phyloP scores from a whole-genome alignment of 2,113 vertebrate genomes.

The Hiodon alosoides region DNA sequence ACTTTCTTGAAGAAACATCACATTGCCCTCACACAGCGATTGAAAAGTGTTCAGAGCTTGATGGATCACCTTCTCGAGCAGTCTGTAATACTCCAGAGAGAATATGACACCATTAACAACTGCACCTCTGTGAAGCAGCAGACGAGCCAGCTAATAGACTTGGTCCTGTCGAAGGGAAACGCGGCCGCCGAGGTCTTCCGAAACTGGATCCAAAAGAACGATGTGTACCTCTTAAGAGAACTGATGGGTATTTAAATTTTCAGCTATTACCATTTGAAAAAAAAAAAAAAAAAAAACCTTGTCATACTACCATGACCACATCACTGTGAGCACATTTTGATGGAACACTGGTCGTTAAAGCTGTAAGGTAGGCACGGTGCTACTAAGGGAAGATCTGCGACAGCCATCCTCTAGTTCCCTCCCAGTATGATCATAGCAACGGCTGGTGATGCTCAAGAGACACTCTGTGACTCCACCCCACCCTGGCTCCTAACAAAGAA shows the following conservation, averaged over 20 bases:
- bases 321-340: slow-evolving; percentile 32
- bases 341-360: slow-evolving; percentile 3
- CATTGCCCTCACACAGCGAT: slow-evolving; percentile 77
- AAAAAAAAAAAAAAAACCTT: slow-evolving; percentile 1
- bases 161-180: slow-evolving; percentile 85
- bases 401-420: not conserved
- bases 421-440: slow-evolving; percentile 7
- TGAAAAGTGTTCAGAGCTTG: slow-evolving; percentile 79
- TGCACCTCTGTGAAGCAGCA: slow-evolving; percentile 81
- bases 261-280: not conserved
- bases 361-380: slow-evolving; percentile 30
- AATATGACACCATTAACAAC: slow-evolving; percentile 78
- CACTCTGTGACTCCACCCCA: not conserved
- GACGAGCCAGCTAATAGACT: slow-evolving; percentile 83
- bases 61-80: slow-evolving; percentile 77
- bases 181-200: slow-evolving; percentile 85
- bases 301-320: slow-evolving; percentile 14
- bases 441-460: slow-evolving; percentile 22
- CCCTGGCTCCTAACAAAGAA: slow-evolving; percentile 19
- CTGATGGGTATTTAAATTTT: slow-evolving; percentile 77
- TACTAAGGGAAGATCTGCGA: slow-evolving; percentile 13
- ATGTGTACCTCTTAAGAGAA: slow-evolving; percentile 79
- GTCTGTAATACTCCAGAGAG: slow-evolving; percentile 73
- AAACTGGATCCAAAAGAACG: slow-evolving; percentile 82
- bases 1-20: slow-evolving; percentile 86